phyloP scores from a whole-genome alignment of 1,140 invertebrate genomes.

The Zaprionus camerounensis region DNA sequence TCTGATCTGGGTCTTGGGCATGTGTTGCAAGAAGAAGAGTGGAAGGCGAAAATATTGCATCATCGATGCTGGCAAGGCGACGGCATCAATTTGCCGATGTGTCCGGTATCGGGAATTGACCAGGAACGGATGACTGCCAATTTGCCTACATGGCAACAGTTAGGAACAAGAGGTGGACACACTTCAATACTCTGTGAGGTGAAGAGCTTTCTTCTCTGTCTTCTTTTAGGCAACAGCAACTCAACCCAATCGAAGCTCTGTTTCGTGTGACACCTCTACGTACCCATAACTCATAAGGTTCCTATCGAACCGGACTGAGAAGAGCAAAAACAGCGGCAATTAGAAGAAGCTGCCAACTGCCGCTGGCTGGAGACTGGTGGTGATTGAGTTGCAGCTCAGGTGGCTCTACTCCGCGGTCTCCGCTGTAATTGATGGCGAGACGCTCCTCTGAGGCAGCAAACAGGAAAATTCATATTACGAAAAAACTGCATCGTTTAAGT shows the following conservation, averaged over 20 bases:
- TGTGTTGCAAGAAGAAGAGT: neutral
- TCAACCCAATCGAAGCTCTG: slow-evolving; percentile 26
- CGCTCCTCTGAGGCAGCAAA: slow-evolving; percentile 55
- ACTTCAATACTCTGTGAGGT: slow-evolving; percentile 34
- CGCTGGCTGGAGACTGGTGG: slow-evolving; percentile 27
- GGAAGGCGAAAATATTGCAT: slow-evolving; percentile 58
- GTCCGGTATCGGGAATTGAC: slow-evolving; percentile 45
- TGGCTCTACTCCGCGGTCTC: slow-evolving; percentile 36
- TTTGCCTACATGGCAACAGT: slow-evolving; percentile 45
- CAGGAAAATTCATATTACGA: slow-evolving; percentile 81
- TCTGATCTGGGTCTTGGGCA: slow-evolving; percentile 20
- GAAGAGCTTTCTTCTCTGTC: slow-evolving; percentile 55
- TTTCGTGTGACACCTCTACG: slow-evolving; percentile 50
- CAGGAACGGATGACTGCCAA: slow-evolving; percentile 51
- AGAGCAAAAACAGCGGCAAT: slow-evolving; percentile 64
- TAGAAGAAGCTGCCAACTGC: slow-evolving; percentile 73
- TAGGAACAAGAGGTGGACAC: slow-evolving; percentile 28
- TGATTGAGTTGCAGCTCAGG: slow-evolving; percentile 79
- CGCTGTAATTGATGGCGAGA: slow-evolving; percentile 68
- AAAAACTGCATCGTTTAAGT: slow-evolving; percentile 80
- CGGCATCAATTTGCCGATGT: slow-evolving; percentile 55
- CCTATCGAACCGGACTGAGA: slow-evolving; percentile 39
- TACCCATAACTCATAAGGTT: slow-evolving; percentile 58
- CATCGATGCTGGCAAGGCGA: slow-evolving; percentile 40
- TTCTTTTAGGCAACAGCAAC: slow-evolving; percentile 17